phyloP scores from a whole-genome alignment of 2,113 vertebrate species.

The Bos indicus region DNA sequence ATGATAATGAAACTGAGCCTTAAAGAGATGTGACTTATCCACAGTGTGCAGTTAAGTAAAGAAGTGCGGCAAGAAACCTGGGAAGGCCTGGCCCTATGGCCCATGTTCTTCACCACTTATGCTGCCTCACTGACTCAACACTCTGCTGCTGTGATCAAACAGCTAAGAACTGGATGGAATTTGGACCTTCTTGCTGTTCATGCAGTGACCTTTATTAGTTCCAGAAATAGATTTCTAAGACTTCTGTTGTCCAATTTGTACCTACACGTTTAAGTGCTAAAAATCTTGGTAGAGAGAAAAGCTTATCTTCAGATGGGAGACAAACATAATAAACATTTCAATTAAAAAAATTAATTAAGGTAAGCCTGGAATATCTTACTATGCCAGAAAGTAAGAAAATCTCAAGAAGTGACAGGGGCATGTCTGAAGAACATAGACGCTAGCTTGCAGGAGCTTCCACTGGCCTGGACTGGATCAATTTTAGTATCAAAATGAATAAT shows the following conservation, averaged over 20 bases:
- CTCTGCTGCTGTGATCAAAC: neutral
- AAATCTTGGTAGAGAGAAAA: neutral
- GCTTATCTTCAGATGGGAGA: neutral
- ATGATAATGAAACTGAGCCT: neutral
- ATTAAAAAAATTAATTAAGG: neutral
- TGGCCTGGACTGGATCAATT: neutral
- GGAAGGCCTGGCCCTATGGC: neutral
- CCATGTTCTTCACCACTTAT: neutral
- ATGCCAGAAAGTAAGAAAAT: neutral
- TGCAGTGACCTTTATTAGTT: neutral
- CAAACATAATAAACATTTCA: neutral
- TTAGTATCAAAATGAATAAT: neutral
- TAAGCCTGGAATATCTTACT: neutral
- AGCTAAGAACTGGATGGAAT: neutral
- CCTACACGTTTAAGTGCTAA: neutral
- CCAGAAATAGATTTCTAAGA: neutral
- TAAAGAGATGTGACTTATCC: neutral
- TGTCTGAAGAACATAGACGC: neutral
- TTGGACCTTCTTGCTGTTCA: neutral
- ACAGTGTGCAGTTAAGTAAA: neutral
- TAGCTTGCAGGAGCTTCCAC: neutral
- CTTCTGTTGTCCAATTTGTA: neutral
- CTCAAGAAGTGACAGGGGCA: neutral
- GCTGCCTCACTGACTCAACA: rapidly evolving
- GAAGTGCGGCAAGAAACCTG: neutral